Conservation (phyloP, 2,797 vertebrate genomes). For the Ibycter americanus region DNA sequence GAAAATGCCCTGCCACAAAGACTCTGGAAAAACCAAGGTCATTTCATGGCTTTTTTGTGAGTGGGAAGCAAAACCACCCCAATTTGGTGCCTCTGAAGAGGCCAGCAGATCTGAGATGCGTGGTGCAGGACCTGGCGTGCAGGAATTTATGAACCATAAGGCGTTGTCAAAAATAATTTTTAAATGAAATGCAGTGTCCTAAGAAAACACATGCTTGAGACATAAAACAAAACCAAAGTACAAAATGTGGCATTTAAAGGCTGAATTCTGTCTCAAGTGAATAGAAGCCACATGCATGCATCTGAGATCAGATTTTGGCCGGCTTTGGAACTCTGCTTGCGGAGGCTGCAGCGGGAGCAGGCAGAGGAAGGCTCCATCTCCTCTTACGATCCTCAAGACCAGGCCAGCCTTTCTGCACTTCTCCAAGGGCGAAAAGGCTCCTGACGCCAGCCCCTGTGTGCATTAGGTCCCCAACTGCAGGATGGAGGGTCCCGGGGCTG, state of each 20-base stretch:
- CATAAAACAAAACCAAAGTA: conserved; percentile 34
- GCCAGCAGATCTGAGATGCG: background rate
- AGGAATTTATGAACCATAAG: conserved; percentile 19
- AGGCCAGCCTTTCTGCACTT: background rate
- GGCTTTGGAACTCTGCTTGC: background rate
- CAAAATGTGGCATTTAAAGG: conserved; percentile 13
- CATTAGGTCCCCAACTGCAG: accelerated
- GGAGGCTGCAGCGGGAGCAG: background rate
- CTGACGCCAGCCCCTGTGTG: background rate
- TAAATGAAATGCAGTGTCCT: conserved; percentile 51
- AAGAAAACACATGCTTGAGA: conserved; percentile 7
- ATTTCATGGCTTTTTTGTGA: background rate
- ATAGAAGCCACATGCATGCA: conserved; percentile 37
- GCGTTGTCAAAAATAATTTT: conserved; percentile 40
- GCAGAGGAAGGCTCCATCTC: background rate
- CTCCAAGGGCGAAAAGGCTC: background rate
- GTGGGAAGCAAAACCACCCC: background rate
- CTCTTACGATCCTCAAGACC: background rate
- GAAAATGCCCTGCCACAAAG: background rate
- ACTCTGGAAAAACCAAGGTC: background rate
- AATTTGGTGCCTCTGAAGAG: background rate
- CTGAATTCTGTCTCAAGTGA: conserved; percentile 11
- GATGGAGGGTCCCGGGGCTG: background rate
- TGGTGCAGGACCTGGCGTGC: conserved; percentile 1
- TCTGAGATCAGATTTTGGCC: conserved; percentile 25